A percentile compares a stretch with the other conserved stretches of the same genome.
These are phyloP conservation scores for Esox niger DNA, from an alignment of 2,113 vertebrate genomes.

Conservation along the genomic window DNA sequence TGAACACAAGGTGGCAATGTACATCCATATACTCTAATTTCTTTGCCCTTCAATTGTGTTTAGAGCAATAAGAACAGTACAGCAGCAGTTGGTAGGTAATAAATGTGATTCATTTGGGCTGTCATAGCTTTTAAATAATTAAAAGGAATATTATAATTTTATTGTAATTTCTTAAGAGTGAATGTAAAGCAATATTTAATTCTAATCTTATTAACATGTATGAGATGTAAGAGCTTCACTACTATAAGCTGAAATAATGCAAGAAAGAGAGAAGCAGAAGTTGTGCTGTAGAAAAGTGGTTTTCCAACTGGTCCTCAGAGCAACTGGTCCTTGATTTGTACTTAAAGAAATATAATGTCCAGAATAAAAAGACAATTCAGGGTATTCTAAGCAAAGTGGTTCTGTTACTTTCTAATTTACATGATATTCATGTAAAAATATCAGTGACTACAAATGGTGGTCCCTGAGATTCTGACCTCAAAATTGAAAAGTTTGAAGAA, in stretches of 20 bases:
- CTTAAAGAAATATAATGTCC: too few relatives aligned
- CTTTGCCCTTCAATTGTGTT: not conserved
- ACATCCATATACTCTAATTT: not conserved
- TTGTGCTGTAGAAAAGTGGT: too few relatives aligned
- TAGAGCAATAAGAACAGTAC: not conserved
- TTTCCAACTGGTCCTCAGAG: too few relatives aligned
- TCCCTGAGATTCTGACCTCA: too few relatives aligned
- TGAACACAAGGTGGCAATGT: slow-evolving; percentile 66
- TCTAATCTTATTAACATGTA: not conserved
- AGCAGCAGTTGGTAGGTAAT: not conserved
- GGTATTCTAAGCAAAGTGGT: too few relatives aligned
- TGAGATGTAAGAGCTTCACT: not conserved
- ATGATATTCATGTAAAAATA: too few relatives aligned
- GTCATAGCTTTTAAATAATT: not conserved
- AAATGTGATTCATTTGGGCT: not conserved
- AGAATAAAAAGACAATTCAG: too few relatives aligned
- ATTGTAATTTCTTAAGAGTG: not conserved
- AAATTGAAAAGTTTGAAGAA: too few relatives aligned
- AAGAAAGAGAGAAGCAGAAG: not conserved
- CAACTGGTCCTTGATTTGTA: too few relatives aligned
- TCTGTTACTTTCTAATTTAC: too few relatives aligned
- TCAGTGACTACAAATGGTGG: too few relatives aligned
- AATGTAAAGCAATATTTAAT: not conserved
- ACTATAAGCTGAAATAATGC: not conserved
- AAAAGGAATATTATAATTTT: not conserved